A percentile compares a stretch with the other conserved stretches of the same genome.
Conservation (phyloP, 1,140 invertebrate genomes). For the Penaeus indicus region DNA sequence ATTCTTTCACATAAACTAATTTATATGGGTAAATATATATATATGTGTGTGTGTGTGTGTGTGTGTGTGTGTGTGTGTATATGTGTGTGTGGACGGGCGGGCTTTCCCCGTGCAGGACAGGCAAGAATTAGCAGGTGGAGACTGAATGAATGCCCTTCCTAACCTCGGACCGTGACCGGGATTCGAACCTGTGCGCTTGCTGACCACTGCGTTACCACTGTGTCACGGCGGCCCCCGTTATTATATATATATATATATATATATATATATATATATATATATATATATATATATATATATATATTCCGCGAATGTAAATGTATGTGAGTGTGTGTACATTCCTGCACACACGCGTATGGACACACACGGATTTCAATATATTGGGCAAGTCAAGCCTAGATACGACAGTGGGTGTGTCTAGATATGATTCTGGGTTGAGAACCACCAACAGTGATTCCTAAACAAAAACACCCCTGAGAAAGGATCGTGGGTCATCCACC, state of each 20-base stretch:
- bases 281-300: conserved; percentile 27
- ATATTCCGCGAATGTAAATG: conserved; percentile 19
- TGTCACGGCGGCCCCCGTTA: too few species aligned
- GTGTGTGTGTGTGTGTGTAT: conserved; percentile 21
- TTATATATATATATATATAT: conserved; percentile 13
- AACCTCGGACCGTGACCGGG: too few species aligned
- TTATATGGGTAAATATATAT: background rate
- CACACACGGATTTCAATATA: conserved; percentile 27
- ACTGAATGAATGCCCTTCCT: too few species aligned
- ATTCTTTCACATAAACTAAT: background rate
- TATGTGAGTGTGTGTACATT: conserved; percentile 27
- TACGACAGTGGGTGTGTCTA: background rate
- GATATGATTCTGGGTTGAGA: too few species aligned
- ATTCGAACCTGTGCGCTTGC: too few species aligned
- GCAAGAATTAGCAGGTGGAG: too few species aligned
- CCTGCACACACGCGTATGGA: conserved; percentile 20
- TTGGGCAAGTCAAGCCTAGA: too few species aligned
- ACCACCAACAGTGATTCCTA: too few species aligned
- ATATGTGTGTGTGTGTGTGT: background rate
- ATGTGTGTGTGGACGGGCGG: background rate
- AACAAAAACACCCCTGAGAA: too few species aligned
- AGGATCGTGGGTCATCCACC: too few species aligned
- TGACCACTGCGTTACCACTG: too few species aligned
- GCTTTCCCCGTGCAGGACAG: too few species aligned
- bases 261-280: conserved; percentile 32